phyloP scores from a whole-genome alignment of 2,888 invertebrate genomes.

The Dicranocentrus wangi region DNA sequence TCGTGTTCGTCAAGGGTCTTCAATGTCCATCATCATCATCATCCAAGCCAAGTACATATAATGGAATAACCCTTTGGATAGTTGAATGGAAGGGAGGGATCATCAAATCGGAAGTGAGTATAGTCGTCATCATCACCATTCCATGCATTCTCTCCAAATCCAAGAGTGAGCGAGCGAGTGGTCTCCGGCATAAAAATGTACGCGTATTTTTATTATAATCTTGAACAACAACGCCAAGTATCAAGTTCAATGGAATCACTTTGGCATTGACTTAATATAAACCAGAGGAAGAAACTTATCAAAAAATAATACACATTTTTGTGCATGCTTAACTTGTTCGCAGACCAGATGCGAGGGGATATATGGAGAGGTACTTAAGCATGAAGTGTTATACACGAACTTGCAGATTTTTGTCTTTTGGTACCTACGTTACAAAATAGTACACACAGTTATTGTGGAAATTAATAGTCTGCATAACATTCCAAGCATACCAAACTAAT shows the following conservation, averaged over 20 bases:
- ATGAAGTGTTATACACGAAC: too few species aligned
- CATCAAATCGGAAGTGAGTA: conserved; percentile 62
- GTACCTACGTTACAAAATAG: too few species aligned
- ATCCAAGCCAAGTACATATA: background rate
- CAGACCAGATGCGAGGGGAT: background rate
- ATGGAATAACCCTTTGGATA: background rate
- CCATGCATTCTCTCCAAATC: too few species aligned
- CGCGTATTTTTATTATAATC: conserved; percentile 4
- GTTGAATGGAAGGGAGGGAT: conserved; percentile 47
- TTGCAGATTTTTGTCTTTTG: too few species aligned
- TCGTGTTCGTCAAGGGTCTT: conserved; percentile 61
- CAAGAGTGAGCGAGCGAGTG: conserved; percentile 20
- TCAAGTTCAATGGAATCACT: conserved; percentile 62
- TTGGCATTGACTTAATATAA: conserved; percentile 56
- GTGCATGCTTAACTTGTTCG: conserved; percentile 6
- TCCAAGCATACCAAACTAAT: too few species aligned
- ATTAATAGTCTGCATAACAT: too few species aligned
- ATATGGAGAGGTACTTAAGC: conserved; percentile 6
- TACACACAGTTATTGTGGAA: too few species aligned
- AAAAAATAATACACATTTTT: background rate
- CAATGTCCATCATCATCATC: conserved; percentile 44
- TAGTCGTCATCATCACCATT: conserved; percentile 39
- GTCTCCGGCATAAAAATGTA: conserved; percentile 39
- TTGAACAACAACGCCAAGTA: conserved; percentile 54
- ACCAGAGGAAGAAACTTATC: background rate